Evolutionary conservation across 2,113 vertebrate genomes (phyloP).

Genomic region (Catagonus wagneri): DNA sequence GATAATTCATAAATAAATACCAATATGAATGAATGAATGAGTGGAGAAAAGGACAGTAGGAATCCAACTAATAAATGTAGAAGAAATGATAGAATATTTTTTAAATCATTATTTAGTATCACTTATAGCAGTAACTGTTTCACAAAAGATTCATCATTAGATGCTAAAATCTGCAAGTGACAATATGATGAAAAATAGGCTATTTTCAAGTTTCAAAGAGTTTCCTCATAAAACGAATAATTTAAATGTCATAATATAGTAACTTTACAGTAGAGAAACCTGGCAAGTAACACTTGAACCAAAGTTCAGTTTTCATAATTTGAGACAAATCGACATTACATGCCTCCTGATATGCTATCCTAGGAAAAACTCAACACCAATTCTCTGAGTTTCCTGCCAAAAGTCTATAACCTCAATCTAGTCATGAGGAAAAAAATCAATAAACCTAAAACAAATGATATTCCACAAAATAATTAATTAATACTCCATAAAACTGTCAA

Average conservation of each 20-base stretch:
- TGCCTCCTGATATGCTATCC: neutral
- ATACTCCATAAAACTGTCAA: neutral
- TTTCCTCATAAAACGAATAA: neutral
- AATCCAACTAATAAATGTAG: neutral
- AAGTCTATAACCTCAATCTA: neutral
- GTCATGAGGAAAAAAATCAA: neutral
- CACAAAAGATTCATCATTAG: neutral
- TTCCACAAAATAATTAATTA: neutral
- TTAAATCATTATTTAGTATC: neutral
- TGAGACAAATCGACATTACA: neutral
- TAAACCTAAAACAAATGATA: constrained; percentile 7
- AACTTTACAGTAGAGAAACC: neutral
- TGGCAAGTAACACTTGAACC: neutral
- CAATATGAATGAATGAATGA: neutral
- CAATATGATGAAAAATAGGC: neutral
- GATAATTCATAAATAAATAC: neutral
- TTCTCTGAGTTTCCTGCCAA: neutral
- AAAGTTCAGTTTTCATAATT: neutral
- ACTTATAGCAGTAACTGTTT: neutral
- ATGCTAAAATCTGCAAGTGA: neutral
- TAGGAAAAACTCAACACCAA: neutral
- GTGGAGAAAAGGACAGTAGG: neutral
- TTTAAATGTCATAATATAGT: neutral
- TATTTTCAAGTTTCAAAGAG: constrained; percentile 34
- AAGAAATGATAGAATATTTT: neutral